phyloP scores from a whole-genome alignment of 2,888 invertebrate genomes.

The Unio pictorum region DNA sequence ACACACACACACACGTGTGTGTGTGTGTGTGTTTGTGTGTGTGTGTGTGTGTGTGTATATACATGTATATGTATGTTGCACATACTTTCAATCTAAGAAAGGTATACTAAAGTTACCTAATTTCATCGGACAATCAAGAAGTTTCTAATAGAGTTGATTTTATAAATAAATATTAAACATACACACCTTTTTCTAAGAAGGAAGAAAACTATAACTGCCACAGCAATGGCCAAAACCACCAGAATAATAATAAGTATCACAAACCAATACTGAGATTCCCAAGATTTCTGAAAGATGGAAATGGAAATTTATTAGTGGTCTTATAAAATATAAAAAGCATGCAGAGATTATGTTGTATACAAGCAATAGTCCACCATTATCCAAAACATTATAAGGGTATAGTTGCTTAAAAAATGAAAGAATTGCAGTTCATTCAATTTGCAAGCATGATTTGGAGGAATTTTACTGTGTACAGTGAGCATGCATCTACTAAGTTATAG shows the following conservation, averaged over 20 bases:
- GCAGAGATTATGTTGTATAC: no score
- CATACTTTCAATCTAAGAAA: background rate
- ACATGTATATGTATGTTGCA: background rate
- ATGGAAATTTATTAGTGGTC: background rate
- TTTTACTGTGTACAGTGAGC: no score
- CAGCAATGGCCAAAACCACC: slow-evolving; percentile 14
- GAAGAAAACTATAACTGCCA: slow-evolving; percentile 15
- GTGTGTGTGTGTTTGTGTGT: no score
- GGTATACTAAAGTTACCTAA: background rate
- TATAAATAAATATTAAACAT: slow-evolving; percentile 4
- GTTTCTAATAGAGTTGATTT: background rate
- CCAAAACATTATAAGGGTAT: no score
- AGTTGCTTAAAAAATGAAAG: no score
- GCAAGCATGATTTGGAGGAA: no score
- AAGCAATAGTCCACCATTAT: no score
- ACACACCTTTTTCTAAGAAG: slow-evolving; percentile 12
- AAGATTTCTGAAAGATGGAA: slow-evolving; percentile 20
- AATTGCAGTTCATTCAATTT: no score
- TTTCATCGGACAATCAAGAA: background rate
- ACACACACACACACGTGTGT: no score
- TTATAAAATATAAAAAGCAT: no score
- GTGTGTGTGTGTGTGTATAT: background rate
- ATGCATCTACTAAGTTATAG: no score
- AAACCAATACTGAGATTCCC: slow-evolving; percentile 36
- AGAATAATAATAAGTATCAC: slow-evolving; percentile 23